A percentile compares a stretch with the other conserved stretches of the same genome.
Evolutionary conservation across 2,888 invertebrate genomes (phyloP).

Genomic region (Drosophila setosimentum): DNA sequence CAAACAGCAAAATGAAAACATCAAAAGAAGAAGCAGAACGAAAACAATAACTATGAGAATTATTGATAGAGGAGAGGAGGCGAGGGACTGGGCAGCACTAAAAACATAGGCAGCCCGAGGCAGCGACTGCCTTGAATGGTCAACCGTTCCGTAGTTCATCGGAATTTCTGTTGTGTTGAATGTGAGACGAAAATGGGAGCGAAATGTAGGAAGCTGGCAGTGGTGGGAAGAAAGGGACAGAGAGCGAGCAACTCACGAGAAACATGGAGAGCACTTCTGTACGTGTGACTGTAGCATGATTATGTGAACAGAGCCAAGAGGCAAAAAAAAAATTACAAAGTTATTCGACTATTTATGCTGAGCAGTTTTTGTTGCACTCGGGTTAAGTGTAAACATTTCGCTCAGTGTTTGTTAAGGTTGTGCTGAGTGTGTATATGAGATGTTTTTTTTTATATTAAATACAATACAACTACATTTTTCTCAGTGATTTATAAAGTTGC

Average conservation of each 20-base stretch:
- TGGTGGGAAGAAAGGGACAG: slow-evolving; percentile 7
- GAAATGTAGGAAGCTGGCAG: slow-evolving; percentile 41
- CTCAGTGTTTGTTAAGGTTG: not conserved
- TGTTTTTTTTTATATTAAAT: not conserved
- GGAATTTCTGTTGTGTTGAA: slow-evolving; percentile 51
- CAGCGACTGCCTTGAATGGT: slow-evolving; percentile 38
- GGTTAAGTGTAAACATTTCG: not conserved
- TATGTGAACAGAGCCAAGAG: slow-evolving; percentile 6
- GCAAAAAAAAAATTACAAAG: slow-evolving; percentile 1
- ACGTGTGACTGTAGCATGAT: not conserved
- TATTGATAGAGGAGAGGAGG: too few relatives aligned
- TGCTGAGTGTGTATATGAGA: not conserved
- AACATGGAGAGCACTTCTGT: slow-evolving; percentile 29
- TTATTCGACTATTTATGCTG: slow-evolving; percentile 7
- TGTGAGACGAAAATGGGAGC: slow-evolving; percentile 46
- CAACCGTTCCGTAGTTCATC: slow-evolving; percentile 53
- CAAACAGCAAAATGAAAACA: slow-evolving; percentile 47
- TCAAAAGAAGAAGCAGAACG: slow-evolving; percentile 34
- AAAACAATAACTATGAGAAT: slow-evolving; percentile 11
- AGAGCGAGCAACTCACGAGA: slow-evolving; percentile 28
- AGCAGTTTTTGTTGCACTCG: not conserved
- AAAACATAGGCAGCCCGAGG: slow-evolving; percentile 21
- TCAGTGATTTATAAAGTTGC: slow-evolving; percentile 10
- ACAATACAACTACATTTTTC: slow-evolving; percentile 3
- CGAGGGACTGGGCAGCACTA: slow-evolving; percentile 7